These are phyloP conservation scores for Halichondria panicea DNA, from an alignment of 37 sponge, comb jelly and placozoan species.

Conservation along the genomic window DNA sequence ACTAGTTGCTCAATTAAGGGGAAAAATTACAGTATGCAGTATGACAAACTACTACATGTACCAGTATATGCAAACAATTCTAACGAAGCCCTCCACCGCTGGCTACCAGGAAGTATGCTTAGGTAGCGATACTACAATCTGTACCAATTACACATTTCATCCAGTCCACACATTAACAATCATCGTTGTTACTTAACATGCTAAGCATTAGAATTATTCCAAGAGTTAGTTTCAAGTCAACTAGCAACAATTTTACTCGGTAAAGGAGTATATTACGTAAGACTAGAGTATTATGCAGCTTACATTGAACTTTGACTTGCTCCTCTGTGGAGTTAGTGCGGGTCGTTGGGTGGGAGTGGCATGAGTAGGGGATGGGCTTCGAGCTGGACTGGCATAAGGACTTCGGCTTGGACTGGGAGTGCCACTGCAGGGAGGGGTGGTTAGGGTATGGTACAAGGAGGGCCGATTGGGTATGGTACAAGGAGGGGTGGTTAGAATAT, in stretches of 20 bases:
- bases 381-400: constrained; percentile 19
- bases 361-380: constrained; percentile 27
- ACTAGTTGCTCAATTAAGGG: too few species aligned
- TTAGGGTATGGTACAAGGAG: not conserved
- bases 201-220: too few species aligned
- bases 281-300: not conserved
- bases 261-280: not conserved
- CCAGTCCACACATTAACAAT: too few species aligned
- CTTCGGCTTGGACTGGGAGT: constrained; percentile 23
- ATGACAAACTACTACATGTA: too few species aligned
- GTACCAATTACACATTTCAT: too few species aligned
- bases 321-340: not conserved
- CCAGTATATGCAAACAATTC: too few species aligned
- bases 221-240: not conserved
- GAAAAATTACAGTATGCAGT: too few species aligned
- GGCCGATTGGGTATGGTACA: not conserved
- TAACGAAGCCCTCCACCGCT: too few species aligned
- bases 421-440: constrained; percentile 15
- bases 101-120: too few species aligned
- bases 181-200: too few species aligned
- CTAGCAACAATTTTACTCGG: not conserved
- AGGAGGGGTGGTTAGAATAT: too few species aligned
- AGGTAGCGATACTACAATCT: too few species aligned
- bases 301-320: constrained; percentile 26
- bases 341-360: not conserved